Conservation (phyloP, 2,113 vertebrate species). For the Engystomops pustulosus region DNA sequence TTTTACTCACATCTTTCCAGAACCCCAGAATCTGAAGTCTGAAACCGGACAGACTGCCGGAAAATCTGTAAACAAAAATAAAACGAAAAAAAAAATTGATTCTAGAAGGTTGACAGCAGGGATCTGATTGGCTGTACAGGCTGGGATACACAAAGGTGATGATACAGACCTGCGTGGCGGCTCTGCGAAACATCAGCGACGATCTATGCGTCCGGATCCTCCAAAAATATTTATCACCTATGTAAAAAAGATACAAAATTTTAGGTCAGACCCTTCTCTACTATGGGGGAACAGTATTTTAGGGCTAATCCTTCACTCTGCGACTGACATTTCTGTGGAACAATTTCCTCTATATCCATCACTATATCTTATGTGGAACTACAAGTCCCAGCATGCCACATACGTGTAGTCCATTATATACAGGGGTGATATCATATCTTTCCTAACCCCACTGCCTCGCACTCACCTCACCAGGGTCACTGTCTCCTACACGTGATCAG, state of each 20-base stretch:
- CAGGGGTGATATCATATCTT: no score
- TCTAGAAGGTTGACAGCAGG: no score
- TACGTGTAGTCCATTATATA: no score
- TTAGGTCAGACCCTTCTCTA: no score
- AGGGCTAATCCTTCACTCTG: no score
- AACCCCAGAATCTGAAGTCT: constrained; percentile 75
- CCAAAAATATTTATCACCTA: neutral
- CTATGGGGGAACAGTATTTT: no score
- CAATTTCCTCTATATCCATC: no score
- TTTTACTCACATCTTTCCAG: constrained; percentile 90
- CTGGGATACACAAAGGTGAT: neutral
- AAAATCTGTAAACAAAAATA: constrained; percentile 73
- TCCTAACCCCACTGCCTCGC: no score
- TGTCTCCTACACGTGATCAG: neutral
- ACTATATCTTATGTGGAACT: no score
- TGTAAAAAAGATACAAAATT: neutral
- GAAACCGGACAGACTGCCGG: constrained; percentile 78
- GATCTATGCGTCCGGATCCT: no score
- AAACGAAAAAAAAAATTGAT: neutral
- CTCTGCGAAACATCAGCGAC: constrained; percentile 67
- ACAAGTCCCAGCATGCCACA: neutral
- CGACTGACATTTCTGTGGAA: no score
- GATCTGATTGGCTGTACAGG: no score
- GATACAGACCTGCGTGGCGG: constrained; percentile 64
- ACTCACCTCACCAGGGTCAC: constrained; percentile 49